These are phyloP conservation scores for Euschistus heros DNA, from an alignment of 1,140 invertebrate genomes.

Conservation along the genomic window DNA sequence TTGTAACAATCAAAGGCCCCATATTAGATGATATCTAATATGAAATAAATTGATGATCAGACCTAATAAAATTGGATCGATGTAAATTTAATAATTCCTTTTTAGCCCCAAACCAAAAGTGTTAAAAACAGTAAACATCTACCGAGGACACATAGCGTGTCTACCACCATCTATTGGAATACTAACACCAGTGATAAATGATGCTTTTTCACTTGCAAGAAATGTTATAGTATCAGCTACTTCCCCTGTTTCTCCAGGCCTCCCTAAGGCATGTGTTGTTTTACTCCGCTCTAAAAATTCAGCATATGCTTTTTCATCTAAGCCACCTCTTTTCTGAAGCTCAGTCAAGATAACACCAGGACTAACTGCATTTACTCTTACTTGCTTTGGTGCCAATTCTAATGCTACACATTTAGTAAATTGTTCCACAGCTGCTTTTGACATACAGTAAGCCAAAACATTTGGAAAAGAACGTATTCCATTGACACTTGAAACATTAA, in stretches of 20 bases:
- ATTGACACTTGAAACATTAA: conserved; percentile 79
- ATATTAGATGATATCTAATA: no score
- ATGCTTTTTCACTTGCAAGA: conserved; percentile 39
- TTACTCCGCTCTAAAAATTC: conserved; percentile 43
- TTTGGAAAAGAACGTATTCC: conserved; percentile 35
- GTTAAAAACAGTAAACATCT: no score
- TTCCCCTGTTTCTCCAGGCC: conserved; percentile 39
- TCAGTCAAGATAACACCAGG: conserved; percentile 52
- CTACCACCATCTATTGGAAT: conserved; percentile 53
- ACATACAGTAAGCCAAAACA: conserved; percentile 46
- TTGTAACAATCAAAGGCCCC: no score
- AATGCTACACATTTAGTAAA: conserved; percentile 52
- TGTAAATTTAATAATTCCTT: no score
- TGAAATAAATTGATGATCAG: no score
- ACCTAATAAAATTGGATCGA: no score
- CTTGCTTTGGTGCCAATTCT: conserved; percentile 39
- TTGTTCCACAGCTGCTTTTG: conserved; percentile 57
- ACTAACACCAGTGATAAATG: conserved; percentile 40
- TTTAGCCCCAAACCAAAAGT: no score
- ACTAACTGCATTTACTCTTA: conserved; percentile 55
- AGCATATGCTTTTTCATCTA: conserved; percentile 47
- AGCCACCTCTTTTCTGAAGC: conserved; percentile 50
- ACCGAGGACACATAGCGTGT: conserved; percentile 49
- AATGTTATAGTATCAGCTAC: conserved; percentile 41
- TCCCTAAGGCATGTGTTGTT: conserved; percentile 42